Base-by-base conservation (phyloP, 1,140 invertebrate genomes). In the Euschistus heros region DNA sequence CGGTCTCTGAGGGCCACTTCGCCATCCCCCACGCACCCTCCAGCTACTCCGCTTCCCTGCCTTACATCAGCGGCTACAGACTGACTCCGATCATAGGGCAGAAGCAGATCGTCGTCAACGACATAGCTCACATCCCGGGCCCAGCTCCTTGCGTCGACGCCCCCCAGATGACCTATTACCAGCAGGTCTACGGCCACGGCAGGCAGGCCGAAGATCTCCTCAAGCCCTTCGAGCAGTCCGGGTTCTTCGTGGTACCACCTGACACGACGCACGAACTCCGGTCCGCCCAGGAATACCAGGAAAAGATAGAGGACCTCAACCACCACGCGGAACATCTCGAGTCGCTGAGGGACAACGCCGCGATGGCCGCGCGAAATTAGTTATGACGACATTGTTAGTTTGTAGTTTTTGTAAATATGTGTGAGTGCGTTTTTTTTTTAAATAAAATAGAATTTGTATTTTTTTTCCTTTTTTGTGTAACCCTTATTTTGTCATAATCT, bases 41-140 rank as follows among this genome's bases (percentile, higher is more conserved):
- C 17, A 62, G 33, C 18, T 47, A 62, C 24, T 17, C 44, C 0
- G 44, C 61, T 5, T 30, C 54, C 15, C 3, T 65, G 5, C 64
- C 64, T 1, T 55, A 33, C 64, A 65, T 65, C 44, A 33, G 30
- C 37, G 64, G 64, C 7, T 65, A 65, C 64, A 14, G 33, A n/a
- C 30, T 65, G 64, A 42, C 50, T 1, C 64, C 64, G n/a, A 57
- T 65, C 30, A 42, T 42, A 54, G 27, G 50, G 8, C 37, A 57
- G 27, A 65, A 65, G 33, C 47, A 65, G 54, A 37, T 65, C 22
- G 15, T 44, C 2, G 44, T 65, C 30, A 47, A 65, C 27, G 64
- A 65, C 47, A 20, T n/a, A 6, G 17, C 22, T 5, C 30, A 33
- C 59, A 30, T 62, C 26, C n/a, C 30, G 6, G 26, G 26, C 8